Evolutionary conservation across 2,888 invertebrate species (phyloP).

Genomic region (Eucera pruinosa): DNA sequence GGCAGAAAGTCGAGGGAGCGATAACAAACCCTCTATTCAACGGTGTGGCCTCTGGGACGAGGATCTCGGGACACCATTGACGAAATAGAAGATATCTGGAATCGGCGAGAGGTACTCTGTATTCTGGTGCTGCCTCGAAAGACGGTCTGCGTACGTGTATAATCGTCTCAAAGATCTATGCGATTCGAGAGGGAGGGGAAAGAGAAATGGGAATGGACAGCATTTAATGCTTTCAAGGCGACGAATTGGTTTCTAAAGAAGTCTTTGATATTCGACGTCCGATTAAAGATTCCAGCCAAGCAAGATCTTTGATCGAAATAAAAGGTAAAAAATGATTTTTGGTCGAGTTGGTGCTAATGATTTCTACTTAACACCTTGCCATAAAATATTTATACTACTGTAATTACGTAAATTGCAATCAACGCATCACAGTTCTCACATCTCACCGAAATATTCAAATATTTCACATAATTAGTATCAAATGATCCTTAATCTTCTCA

Average conservation of each 20-base stretch:
- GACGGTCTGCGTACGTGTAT: constrained; percentile 39
- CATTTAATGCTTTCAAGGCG: constrained; percentile 64
- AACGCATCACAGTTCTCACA: too few species aligned
- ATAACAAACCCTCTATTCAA: constrained; percentile 69
- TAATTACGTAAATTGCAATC: too few species aligned
- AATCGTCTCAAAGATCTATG: constrained; percentile 29
- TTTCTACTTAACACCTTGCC: too few species aligned
- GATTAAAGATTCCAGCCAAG: neutral
- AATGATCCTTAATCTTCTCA: too few species aligned
- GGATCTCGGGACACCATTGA: constrained; percentile 60
- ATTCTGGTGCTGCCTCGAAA: constrained; percentile 19
- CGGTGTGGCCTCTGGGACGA: constrained; percentile 46
- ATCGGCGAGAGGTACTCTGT: constrained; percentile 45
- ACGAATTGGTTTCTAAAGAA: neutral
- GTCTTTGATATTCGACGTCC: constrained; percentile 35
- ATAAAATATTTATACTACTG: too few species aligned
- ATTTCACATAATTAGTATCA: too few species aligned
- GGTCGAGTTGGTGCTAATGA: too few species aligned
- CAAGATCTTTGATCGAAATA: neutral
- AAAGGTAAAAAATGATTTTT: too few species aligned
- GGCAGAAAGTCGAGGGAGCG: constrained; percentile 53
- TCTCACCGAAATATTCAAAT: too few species aligned
- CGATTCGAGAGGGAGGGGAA: neutral
- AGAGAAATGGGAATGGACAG: constrained; percentile 10
- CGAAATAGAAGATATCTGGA: constrained; percentile 65